Evolutionary conservation across 1,140 invertebrate species (phyloP).

Genomic region (Vanessa atalanta): DNA sequence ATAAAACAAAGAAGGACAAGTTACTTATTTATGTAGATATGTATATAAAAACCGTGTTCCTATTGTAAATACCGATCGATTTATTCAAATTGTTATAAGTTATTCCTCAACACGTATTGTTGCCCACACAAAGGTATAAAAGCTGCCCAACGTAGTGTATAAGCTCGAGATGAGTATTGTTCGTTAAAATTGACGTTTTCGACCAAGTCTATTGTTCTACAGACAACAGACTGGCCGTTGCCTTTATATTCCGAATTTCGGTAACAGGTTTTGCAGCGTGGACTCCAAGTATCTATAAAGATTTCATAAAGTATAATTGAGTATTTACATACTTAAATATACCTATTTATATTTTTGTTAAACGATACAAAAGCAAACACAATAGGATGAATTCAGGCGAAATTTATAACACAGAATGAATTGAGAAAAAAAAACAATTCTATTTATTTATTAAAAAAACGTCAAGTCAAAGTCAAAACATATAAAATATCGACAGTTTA

Average conservation of each 20-base stretch:
- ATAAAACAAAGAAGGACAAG: no score
- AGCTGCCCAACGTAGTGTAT: slow-evolving; percentile 52
- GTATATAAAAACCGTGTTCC: slow-evolving; percentile 41
- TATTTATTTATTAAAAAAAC: no score
- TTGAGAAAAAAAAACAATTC: no score
- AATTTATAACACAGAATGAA: no score
- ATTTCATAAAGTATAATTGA: not conserved
- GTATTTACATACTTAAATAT: not conserved
- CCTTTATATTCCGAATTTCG: slow-evolving; percentile 73
- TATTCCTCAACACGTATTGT: not conserved
- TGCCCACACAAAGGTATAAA: slow-evolving; percentile 29
- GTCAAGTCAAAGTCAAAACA: no score
- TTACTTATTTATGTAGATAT: no score
- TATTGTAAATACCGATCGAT: not conserved
- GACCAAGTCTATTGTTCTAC: slow-evolving; percentile 57
- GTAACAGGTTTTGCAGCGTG: not conserved
- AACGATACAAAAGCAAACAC: no score
- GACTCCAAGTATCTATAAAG: not conserved
- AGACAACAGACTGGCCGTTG: slow-evolving; percentile 56
- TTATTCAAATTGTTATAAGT: not conserved
- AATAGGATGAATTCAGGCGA: no score
- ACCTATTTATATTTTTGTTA: not conserved
- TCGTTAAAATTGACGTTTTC: slow-evolving; percentile 68
- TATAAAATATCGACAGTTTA: no score
- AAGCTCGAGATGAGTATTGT: slow-evolving; percentile 56